Percentiles rank a stretch among this genome's conserved stretches.
Evolutionary conservation across 2,797 vertebrate genomes (phyloP).

Genomic region (Myoxocephalus aenaeus): DNA sequence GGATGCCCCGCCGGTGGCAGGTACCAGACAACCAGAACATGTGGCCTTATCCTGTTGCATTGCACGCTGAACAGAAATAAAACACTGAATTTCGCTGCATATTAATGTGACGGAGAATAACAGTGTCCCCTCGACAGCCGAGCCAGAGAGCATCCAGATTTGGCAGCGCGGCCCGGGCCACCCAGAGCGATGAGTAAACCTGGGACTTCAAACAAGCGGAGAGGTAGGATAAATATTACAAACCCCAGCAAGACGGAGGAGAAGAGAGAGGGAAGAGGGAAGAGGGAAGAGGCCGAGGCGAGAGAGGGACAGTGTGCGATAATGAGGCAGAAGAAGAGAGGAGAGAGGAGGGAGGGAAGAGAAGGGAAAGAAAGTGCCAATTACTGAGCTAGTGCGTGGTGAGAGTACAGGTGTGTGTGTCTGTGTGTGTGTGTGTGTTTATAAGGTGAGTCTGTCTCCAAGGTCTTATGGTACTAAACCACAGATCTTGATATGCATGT

Average conservation of each 20-base stretch:
- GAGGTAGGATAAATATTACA: conserved; percentile 66
- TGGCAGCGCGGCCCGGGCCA: conserved; percentile 55
- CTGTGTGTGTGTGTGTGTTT: conserved; percentile 28
- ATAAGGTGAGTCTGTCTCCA: conserved; percentile 23
- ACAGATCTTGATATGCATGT: conserved; percentile 2
- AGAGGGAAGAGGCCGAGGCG: conserved; percentile 5
- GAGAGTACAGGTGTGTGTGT: conserved; percentile 26
- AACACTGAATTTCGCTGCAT: conserved; percentile 29
- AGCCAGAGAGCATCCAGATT: conserved; percentile 47
- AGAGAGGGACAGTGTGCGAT: neutral
- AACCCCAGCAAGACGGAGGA: conserved; percentile 25
- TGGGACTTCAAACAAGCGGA: conserved; percentile 57
- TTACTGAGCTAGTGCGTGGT: conserved; percentile 6
- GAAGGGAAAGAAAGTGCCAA: conserved; percentile 1
- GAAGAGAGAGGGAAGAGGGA: conserved; percentile 20
- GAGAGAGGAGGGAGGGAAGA: neutral
- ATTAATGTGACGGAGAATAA: conserved; percentile 41
- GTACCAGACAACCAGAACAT: neutral
- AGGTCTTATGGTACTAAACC: conserved; percentile 27
- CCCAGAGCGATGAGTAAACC: conserved; percentile 73
- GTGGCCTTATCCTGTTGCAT: neutral
- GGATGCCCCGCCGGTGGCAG: neutral
- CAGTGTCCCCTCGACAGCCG: conserved; percentile 26
- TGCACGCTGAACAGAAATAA: conserved; percentile 9
- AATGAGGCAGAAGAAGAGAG: conserved; percentile 10